Conservation (phyloP, 1,140 invertebrate species). For the Drosophila nasuta region DNA sequence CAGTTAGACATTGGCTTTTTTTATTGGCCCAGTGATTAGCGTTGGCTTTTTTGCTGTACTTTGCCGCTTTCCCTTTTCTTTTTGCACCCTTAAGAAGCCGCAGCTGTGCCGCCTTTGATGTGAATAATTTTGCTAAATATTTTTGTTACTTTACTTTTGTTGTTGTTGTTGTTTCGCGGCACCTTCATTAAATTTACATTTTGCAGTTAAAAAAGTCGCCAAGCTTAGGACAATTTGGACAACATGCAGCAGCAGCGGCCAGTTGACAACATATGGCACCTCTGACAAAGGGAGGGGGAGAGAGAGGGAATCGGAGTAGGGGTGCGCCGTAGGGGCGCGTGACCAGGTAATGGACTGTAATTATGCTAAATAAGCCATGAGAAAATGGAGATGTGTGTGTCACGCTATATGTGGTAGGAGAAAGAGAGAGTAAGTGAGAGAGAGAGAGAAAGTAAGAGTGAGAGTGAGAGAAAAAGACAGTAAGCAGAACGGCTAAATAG, state of each 20-base stretch:
- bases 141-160: slow-evolving; percentile 48
- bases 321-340: slow-evolving; percentile 49
- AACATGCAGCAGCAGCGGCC: slow-evolving; percentile 47
- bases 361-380: slow-evolving; percentile 80
- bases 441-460: background rate
- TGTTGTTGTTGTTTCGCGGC: slow-evolving; percentile 28
- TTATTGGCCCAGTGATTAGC: slow-evolving; percentile 63
- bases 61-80: slow-evolving; percentile 37
- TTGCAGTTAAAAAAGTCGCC: slow-evolving; percentile 51
- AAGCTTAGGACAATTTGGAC: slow-evolving; percentile 50
- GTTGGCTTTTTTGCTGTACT: slow-evolving; percentile 15
- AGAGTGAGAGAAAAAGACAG: background rate
- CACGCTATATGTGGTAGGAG: slow-evolving; percentile 22
- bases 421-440: background rate
- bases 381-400: slow-evolving; percentile 57
- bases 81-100: slow-evolving; percentile 22
- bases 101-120: slow-evolving; percentile 68
- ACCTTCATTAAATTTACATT: slow-evolving; percentile 80
- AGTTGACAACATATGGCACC: slow-evolving; percentile 80
- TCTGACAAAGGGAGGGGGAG: slow-evolving; percentile 24
- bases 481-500: slow-evolving; percentile 22
- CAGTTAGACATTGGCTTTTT: slow-evolving; percentile 32
- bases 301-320: background rate
- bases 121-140: slow-evolving; percentile 77
- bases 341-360: slow-evolving; percentile 82